Conservation (phyloP, 2,888 invertebrate genomes). For the Cosmorhoe ocellata region DNA sequence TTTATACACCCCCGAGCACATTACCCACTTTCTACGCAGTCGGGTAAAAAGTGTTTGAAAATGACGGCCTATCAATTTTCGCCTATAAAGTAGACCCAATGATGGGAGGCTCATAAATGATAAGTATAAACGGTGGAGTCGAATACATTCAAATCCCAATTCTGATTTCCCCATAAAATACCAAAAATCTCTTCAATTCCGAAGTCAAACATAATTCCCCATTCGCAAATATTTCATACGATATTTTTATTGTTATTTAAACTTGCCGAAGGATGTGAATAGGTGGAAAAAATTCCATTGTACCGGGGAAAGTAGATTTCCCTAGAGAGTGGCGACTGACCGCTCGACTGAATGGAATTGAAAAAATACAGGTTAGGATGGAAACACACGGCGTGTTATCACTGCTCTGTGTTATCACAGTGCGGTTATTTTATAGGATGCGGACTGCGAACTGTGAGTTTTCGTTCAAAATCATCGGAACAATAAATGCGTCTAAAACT, state of each 20-base stretch:
- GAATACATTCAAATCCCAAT: background rate
- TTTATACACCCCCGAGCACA: no score
- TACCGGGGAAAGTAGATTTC: constrained; percentile 68
- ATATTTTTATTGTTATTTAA: constrained; percentile 59
- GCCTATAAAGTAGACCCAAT: no score
- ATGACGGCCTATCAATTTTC: no score
- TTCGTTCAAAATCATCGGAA: no score
- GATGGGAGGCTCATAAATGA: no score
- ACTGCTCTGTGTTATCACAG: no score
- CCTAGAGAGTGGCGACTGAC: constrained; percentile 60
- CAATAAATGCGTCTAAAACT: no score
- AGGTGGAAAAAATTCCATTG: constrained; percentile 64
- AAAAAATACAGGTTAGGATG: constrained; percentile 46
- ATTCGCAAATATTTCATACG: constrained; percentile 33
- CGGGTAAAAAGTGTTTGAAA: no score
- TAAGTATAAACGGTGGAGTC: background rate
- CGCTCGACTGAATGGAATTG: constrained; percentile 56
- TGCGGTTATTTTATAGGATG: no score
- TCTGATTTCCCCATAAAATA: background rate
- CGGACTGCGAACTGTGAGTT: no score
- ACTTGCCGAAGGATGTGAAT: constrained; percentile 45
- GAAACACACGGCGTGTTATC: constrained; percentile 2
- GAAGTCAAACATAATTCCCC: constrained; percentile 30
- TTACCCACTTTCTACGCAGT: no score
- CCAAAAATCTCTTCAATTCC: constrained; percentile 20